phyloP scores from a whole-genome alignment of 2,888 invertebrate genomes.

The Cheilosia vernalis region DNA sequence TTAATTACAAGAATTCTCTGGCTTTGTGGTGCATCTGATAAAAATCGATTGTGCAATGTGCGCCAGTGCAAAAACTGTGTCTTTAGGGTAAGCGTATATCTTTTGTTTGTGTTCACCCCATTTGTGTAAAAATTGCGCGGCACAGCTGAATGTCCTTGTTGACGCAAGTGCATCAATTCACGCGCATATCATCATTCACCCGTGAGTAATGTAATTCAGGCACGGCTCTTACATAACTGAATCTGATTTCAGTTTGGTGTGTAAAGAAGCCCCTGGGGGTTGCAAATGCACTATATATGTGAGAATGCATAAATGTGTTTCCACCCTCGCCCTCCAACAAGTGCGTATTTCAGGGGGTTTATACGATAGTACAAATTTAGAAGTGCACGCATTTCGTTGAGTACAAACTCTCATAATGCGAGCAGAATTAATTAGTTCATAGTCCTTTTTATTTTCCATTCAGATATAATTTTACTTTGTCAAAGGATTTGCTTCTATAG shows the following conservation, averaged over 20 bases:
- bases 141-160: constrained; percentile 56
- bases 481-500: background rate
- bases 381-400: constrained; percentile 34
- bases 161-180: constrained; percentile 73
- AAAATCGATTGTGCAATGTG: constrained; percentile 53
- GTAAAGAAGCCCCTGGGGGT: constrained; percentile 23
- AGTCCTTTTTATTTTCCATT: constrained; percentile 28
- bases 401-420: constrained; percentile 4
- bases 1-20: constrained; percentile 40
- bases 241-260: constrained; percentile 20
- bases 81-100: constrained; percentile 61
- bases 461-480: constrained; percentile 17
- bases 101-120: constrained; percentile 32
- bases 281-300: constrained; percentile 60
- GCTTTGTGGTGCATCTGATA: constrained; percentile 45
- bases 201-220: constrained; percentile 68
- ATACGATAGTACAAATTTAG: background rate
- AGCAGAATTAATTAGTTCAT: constrained; percentile 57
- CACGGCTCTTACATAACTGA: constrained; percentile 17
- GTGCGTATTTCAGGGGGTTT: constrained; percentile 42
- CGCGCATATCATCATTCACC: constrained; percentile 65
- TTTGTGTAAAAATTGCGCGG: constrained; percentile 5
- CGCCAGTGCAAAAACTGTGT: constrained; percentile 53
- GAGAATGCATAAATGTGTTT: constrained; percentile 47
- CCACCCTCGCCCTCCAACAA: constrained; percentile 45